Conservation (phyloP, 2,113 vertebrate genomes). For the Clupea harengus region DNA sequence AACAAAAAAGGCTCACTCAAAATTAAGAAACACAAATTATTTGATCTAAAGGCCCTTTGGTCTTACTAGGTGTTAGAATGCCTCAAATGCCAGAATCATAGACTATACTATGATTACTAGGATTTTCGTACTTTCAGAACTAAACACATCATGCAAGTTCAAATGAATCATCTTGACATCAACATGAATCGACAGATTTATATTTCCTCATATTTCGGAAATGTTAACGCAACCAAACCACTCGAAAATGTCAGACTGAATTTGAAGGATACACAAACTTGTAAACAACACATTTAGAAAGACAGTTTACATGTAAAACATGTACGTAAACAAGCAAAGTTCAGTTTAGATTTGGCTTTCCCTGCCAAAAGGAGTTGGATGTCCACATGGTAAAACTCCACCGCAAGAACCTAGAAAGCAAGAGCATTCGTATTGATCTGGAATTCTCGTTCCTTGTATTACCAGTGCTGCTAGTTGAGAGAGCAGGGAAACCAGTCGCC, state of each 20-base stretch:
- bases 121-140: too few relatives aligned
- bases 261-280: background rate
- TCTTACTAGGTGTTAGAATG: background rate
- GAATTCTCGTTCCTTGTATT: background rate
- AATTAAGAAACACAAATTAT: too few relatives aligned
- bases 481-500: constrained; percentile 4
- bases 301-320: background rate
- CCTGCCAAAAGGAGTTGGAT: background rate
- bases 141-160: too few relatives aligned
- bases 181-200: background rate
- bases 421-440: background rate
- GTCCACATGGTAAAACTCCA: background rate
- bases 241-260: background rate
- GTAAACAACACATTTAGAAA: background rate
- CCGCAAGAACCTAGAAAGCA: background rate
- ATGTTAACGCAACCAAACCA: background rate
- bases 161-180: background rate
- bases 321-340: background rate
- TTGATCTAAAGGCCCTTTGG: background rate
- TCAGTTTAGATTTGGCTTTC: background rate
- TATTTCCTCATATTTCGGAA: background rate
- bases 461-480: background rate
- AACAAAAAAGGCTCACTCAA: too few relatives aligned
- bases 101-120: background rate
- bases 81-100: background rate